Evolutionary conservation across 2,113 vertebrate species (phyloP), one percentile per base, ranked within the genome.

Genomic region (Perccottus glenii): DNA sequence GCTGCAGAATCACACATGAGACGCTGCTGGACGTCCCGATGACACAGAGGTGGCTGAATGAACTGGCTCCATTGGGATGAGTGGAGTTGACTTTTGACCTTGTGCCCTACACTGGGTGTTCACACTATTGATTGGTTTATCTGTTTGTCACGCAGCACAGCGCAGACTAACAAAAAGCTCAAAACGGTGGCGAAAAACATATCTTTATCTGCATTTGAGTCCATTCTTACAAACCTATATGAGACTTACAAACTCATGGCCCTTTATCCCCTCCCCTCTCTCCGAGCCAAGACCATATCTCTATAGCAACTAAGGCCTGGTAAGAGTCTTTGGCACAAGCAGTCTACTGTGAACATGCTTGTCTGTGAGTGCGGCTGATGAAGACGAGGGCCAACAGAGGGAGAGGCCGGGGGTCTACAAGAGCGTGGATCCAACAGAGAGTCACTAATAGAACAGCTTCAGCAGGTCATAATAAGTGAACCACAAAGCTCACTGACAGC

Each of bases 371-470:
- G 5, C 67, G 48, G 60, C 46, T 4, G 27, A 6, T 14, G 16
- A 50, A 42, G 56, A 60, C 70, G 44, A 48, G 38, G 48, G 60
- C 19, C 19, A 27, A 27, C 8, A 56, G 42, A 9, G 47, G 56
- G 44, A 63, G 67, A 27, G 63, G 46, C 50, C 59, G 44, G 42
- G 70, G 59, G 47, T 75, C 55, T 65, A 38, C 12, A 19, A 49
- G 67, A 77, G 67, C 49, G 50, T 12, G 52, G 66, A 80, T 76
- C 83, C 83, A 64, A 76, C 11, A 66, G 86, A 78, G 76, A 82
- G 73, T 78, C 80, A 82, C 78, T 87, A 82, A 82, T 85, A 62
- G 73, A 73, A 67, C 40, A 32, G 78, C 62, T 78, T 70, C 57
- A 77, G 75, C 38, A 63, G 82, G 72, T 79, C 60, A 4, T 55